Evolutionary conservation across 1,140 invertebrate species (phyloP).

Genomic region (Ostrea edulis): DNA sequence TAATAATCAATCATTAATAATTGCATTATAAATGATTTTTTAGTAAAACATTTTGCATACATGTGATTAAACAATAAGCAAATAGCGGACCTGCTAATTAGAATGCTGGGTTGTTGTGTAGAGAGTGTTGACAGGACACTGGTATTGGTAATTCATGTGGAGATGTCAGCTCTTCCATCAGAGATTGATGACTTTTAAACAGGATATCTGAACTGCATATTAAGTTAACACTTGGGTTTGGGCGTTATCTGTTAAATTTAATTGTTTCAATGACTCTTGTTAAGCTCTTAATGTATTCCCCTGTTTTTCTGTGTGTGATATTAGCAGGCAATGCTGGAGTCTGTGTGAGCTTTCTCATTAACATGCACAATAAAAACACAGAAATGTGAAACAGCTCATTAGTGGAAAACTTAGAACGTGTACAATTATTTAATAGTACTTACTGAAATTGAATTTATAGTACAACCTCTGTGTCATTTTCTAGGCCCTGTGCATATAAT

Average conservation of each 20-base stretch:
- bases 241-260: conserved; percentile 37
- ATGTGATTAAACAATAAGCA: no score
- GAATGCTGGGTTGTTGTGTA: not conserved
- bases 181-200: conserved; percentile 20
- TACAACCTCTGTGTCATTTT: no score
- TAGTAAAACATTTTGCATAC: no score
- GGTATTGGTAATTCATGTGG: not conserved
- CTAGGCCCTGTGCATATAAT: no score
- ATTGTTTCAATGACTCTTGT: conserved; percentile 34
- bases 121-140: not conserved
- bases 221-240: conserved; percentile 19
- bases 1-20: no score
- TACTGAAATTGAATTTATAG: no score
- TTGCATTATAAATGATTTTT: no score
- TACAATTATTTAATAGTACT: no score
- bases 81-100: no score
- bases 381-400: not conserved
- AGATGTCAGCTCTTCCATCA: not conserved
- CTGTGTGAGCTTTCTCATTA: conserved; percentile 3
- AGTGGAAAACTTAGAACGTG: no score
- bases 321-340: not conserved
- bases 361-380: not conserved
- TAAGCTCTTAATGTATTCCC: conserved; percentile 13
- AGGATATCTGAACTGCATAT: conserved; percentile 1
- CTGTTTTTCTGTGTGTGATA: not conserved